Evolutionary conservation across 2,888 invertebrate species (phyloP).

Genomic region (Isoperla grammatica): DNA sequence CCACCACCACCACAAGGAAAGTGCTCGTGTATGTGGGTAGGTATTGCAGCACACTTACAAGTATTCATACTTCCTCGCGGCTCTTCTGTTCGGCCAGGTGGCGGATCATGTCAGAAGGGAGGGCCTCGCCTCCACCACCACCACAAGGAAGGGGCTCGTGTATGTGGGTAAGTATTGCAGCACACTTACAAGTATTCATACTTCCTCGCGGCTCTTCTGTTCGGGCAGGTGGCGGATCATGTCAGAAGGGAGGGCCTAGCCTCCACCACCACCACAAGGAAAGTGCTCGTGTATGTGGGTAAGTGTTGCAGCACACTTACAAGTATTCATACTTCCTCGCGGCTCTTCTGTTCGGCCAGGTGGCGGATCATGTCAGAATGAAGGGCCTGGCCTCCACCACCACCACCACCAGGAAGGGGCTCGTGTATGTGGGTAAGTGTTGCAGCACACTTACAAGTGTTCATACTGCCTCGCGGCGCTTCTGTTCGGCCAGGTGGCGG

Average conservation of each 20-base stretch:
- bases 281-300: constrained; percentile 54
- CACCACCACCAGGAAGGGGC: constrained; percentile 52
- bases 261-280: constrained; percentile 52
- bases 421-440: constrained; percentile 51
- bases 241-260: constrained; percentile 49
- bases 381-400: constrained; percentile 52
- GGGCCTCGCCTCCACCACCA: constrained; percentile 51
- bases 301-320: too few species aligned
- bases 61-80: not conserved
- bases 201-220: constrained; percentile 37
- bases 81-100: constrained; percentile 48
- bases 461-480: not conserved
- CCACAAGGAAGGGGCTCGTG: constrained; percentile 52
- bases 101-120: constrained; percentile 52
- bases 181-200: too few species aligned
- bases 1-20: constrained; percentile 53
- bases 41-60: constrained; percentile 27
- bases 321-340: too few species aligned
- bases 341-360: constrained; percentile 47
- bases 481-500: constrained; percentile 52
- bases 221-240: constrained; percentile 53
- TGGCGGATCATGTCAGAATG: constrained; percentile 51
- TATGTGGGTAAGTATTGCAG: constrained; percentile 48
- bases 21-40: constrained; percentile 53
- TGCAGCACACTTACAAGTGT: too few species aligned